Evolutionary conservation across 2,797 vertebrate genomes (phyloP).

Genomic region (Decapterus maruadsi): DNA sequence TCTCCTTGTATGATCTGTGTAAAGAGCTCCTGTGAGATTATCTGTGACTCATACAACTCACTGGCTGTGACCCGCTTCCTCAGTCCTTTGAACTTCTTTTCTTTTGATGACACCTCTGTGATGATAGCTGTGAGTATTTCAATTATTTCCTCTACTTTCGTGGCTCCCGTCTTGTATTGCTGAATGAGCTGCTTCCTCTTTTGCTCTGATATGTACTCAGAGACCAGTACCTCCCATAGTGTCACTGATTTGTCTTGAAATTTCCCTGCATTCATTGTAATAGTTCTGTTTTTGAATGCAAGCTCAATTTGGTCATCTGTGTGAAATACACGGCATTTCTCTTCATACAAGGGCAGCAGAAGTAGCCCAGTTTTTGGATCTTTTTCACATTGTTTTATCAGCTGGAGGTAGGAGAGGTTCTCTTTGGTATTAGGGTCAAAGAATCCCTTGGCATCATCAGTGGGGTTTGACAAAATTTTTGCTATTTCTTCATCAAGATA

Average conservation of each 20-base stretch:
- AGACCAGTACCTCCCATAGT: constrained; percentile 90
- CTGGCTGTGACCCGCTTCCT: constrained; percentile 86
- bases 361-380: constrained; percentile 79
- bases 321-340: constrained; percentile 39
- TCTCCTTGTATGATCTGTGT: constrained; percentile 86
- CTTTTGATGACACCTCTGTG: constrained; percentile 80
- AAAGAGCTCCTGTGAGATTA: constrained; percentile 91
- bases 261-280: constrained; percentile 82
- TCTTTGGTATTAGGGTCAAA: constrained; percentile 92
- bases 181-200: constrained; percentile 86
- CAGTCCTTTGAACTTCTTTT: constrained; percentile 83
- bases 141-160: constrained; percentile 84
- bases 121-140: constrained; percentile 85
- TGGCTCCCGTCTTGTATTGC: constrained; percentile 78
- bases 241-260: constrained; percentile 83
- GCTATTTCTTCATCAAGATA: constrained; percentile 86
- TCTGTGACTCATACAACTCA: constrained; percentile 90
- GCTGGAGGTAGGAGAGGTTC: constrained; percentile 89
- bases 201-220: constrained; percentile 87
- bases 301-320: constrained; percentile 82
- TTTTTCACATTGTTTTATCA: constrained; percentile 86
- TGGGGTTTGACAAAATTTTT: constrained; percentile 78
- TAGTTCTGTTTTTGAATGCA: constrained; percentile 72
- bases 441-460: constrained; percentile 87
- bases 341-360: constrained; percentile 77